Conservation (phyloP, 2,888 invertebrate species). For the Heliconius ismenius region DNA sequence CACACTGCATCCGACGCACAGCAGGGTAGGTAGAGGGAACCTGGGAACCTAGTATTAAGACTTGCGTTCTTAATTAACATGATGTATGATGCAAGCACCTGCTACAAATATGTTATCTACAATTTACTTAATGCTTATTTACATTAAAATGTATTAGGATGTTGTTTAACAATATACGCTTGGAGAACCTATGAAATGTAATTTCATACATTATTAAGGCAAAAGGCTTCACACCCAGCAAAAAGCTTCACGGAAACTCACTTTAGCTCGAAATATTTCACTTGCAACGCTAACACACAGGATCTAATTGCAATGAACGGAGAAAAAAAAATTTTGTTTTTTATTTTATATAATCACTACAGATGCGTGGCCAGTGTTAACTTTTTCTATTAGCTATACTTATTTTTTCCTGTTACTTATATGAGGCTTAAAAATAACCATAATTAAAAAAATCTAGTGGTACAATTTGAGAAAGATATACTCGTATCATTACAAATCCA, state of each 20-base stretch:
- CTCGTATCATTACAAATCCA: neutral
- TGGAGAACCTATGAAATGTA: constrained; percentile 37
- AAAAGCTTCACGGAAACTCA: constrained; percentile 52
- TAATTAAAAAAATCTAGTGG: no score
- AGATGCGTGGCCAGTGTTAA: neutral
- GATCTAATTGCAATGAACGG: constrained; percentile 4
- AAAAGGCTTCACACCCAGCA: constrained; percentile 52
- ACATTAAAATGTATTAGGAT: constrained; percentile 3
- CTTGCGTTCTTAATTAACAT: no score
- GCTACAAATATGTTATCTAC: neutral
- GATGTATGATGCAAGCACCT: neutral
- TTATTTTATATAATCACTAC: neutral
- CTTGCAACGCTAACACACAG: constrained; percentile 48
- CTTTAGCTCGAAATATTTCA: constrained; percentile 59
- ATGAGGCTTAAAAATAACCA: no score
- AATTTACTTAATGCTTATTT: neutral
- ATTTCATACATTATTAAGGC: constrained; percentile 43
- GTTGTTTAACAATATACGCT: neutral
- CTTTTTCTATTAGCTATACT: no score
- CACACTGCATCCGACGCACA: no score
- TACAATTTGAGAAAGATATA: neutral
- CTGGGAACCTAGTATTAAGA: no score
- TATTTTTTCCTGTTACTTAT: no score
- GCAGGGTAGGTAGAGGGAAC: no score
- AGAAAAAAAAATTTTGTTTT: neutral